Percentiles rank a stretch among this genome's conserved stretches.
phyloP scores from a whole-genome alignment of 2,888 invertebrate species.

The Heliothis peltigera region DNA sequence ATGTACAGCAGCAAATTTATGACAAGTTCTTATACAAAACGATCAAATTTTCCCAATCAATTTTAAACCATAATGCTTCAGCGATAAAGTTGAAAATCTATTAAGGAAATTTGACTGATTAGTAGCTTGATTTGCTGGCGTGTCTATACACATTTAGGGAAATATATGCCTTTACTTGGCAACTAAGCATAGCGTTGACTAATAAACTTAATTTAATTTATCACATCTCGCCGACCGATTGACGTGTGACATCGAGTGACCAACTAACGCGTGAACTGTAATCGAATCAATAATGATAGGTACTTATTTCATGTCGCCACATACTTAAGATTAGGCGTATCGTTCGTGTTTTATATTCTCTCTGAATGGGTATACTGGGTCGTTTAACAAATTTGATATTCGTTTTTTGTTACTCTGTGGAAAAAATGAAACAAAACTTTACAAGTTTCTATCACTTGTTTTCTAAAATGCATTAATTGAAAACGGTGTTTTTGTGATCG shows the following conservation, averaged over 20 bases:
- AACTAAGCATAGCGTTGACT: constrained; percentile 50
- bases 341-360: constrained; percentile 62
- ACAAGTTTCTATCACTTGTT: constrained; percentile 1
- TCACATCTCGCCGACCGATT: constrained; percentile 60
- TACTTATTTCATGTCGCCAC: constrained; percentile 61
- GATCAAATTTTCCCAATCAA: too few relatives aligned
- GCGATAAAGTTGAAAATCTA: too few relatives aligned
- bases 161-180: constrained; percentile 66
- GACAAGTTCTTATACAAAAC: constrained; percentile 75
- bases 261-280: constrained; percentile 64
- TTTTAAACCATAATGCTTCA: too few relatives aligned
- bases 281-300: constrained; percentile 61
- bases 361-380: constrained; percentile 49
- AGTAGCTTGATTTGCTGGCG: too few relatives aligned
- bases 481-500: constrained; percentile 9
- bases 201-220: constrained; percentile 64
- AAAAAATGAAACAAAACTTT: constrained; percentile 30
- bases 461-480: constrained; percentile 13
- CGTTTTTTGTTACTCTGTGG: constrained; percentile 25
- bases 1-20: constrained; percentile 45
- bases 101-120: too few relatives aligned
- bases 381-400: constrained; percentile 33
- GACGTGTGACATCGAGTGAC: constrained; percentile 64
- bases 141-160: constrained; percentile 67
- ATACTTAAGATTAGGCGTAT: constrained; percentile 66